Percentiles rank a stretch among this genome's conserved stretches.
Evolutionary conservation across 2,113 vertebrate species (phyloP).

Genomic region (Vireo altiloquus): DNA sequence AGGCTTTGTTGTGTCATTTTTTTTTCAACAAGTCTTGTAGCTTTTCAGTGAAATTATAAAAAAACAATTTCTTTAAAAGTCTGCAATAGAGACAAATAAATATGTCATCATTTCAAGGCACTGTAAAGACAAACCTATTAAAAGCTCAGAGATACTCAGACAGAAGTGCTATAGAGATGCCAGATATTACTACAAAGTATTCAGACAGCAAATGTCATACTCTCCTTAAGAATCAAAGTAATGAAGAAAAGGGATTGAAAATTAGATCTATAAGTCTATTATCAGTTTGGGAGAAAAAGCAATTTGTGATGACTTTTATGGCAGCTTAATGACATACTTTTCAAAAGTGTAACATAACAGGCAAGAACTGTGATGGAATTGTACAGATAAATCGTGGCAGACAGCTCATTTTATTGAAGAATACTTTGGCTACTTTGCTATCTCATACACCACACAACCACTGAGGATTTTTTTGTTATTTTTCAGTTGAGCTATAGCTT

Average conservation of each 20-base stretch:
- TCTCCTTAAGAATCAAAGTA: conserved; percentile 55
- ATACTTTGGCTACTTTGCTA: conserved; percentile 19
- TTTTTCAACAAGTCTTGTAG: neutral
- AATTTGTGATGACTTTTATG: conserved; percentile 44
- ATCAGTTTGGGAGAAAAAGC: conserved; percentile 44
- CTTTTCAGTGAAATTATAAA: neutral
- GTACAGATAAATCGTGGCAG: conserved; percentile 45
- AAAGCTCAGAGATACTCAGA: neutral
- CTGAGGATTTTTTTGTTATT: neutral
- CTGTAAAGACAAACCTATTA: neutral
- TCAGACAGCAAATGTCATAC: conserved; percentile 30
- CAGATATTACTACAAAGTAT: conserved; percentile 33
- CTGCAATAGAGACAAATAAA: neutral
- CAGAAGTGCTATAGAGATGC: conserved; percentile 5
- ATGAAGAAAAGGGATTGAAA: conserved; percentile 43
- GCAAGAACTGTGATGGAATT: conserved; percentile 37
- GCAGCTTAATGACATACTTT: conserved; percentile 42
- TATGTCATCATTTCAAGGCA: neutral
- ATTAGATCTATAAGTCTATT: conserved; percentile 49
- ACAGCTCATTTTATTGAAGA: conserved; percentile 42
- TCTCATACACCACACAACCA: neutral
- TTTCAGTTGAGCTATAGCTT: neutral
- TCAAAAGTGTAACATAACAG: conserved; percentile 2
- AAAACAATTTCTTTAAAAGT: neutral
- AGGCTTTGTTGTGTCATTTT: neutral